These are phyloP conservation scores for Australoheros scitulus DNA, from an alignment of 2,113 vertebrate genomes.

Conservation along the genomic window DNA sequence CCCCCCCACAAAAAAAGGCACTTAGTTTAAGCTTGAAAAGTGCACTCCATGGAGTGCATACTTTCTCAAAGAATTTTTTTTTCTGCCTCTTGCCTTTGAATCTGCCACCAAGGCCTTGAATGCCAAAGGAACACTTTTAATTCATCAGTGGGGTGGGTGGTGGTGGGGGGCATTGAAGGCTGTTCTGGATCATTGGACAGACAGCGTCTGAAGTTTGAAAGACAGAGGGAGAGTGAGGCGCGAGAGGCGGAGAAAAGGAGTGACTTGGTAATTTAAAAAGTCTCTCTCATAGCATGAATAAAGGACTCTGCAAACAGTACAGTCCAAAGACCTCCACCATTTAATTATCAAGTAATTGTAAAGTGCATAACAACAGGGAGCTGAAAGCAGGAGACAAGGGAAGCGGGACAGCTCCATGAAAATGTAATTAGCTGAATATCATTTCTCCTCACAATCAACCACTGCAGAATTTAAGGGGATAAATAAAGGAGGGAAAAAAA, in stretches of 20 bases:
- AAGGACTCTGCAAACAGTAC: constrained; percentile 67
- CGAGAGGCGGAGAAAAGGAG: constrained; percentile 47
- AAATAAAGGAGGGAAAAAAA: constrained; percentile 21
- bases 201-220: constrained; percentile 59
- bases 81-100: constrained; percentile 53
- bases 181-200: constrained; percentile 73
- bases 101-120: constrained; percentile 42
- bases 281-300: constrained; percentile 58
- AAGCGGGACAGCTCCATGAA: constrained; percentile 57
- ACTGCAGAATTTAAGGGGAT: constrained; percentile 45
- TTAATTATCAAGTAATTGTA: constrained; percentile 77
- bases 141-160: constrained; percentile 48
- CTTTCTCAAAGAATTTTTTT: constrained; percentile 10
- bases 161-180: constrained; percentile 50
- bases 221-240: constrained; percentile 38
- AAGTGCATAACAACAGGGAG: constrained; percentile 66
- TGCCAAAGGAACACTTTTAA: constrained; percentile 70
- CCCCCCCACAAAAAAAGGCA: not conserved
- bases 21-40: constrained; percentile 10
- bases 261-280: constrained; percentile 69
- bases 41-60: not conserved
- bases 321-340: constrained; percentile 60
- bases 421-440: constrained; percentile 75
- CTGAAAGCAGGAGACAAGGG: constrained; percentile 61
- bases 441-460: constrained; percentile 41